Percentiles rank a stretch among this genome's conserved stretches.
phyloP scores from a whole-genome alignment of 2,797 vertebrate species.

The Emys orbicularis region DNA sequence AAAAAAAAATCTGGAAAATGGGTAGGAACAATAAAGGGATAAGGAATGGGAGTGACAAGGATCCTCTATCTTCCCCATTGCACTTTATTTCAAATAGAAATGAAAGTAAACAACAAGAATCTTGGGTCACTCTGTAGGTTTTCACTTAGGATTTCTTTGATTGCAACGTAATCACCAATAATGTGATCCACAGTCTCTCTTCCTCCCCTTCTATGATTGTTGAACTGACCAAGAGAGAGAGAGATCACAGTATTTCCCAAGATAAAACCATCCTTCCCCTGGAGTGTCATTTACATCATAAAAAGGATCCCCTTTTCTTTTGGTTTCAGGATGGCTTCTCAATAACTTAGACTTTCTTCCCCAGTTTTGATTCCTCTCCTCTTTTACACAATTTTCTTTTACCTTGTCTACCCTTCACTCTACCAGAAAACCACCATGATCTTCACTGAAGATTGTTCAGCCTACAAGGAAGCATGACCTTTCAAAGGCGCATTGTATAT shows the following conservation, averaged over 20 bases:
- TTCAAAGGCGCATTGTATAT: too few species aligned
- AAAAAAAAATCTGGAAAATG: too few species aligned
- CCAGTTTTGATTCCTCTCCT: too few species aligned
- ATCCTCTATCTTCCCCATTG: too few species aligned
- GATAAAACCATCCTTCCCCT: not conserved
- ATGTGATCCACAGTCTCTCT: not conserved
- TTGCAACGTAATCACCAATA: not conserved
- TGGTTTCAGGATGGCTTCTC: not conserved
- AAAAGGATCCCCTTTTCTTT: not conserved
- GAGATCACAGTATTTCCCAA: not conserved
- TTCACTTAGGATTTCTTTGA: not conserved
- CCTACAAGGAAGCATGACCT: too few species aligned
- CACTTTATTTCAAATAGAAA: not conserved
- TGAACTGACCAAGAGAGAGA: not conserved
- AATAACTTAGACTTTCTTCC: too few species aligned
- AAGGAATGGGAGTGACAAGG: too few species aligned
- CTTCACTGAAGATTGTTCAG: too few species aligned
- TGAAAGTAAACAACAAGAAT: not conserved
- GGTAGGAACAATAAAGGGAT: too few species aligned
- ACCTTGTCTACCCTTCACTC: too few species aligned
- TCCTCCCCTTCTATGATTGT: not conserved
- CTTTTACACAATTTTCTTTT: too few species aligned
- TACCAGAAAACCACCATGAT: too few species aligned
- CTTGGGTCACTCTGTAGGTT: not conserved
- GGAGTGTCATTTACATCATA: not conserved